Conservation (phyloP, 1,140 invertebrate genomes). For the Heliothis virescens region DNA sequence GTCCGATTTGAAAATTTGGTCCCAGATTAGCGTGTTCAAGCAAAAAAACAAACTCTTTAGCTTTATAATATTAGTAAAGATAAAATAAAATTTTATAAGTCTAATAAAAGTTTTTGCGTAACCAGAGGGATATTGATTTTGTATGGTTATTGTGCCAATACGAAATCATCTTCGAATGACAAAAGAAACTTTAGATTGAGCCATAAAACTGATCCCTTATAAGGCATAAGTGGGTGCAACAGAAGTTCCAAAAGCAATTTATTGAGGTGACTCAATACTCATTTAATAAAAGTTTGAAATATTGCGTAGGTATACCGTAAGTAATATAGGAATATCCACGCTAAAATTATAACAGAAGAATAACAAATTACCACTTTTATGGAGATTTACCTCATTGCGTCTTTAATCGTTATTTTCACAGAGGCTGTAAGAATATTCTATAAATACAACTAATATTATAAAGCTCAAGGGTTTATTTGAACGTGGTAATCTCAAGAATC, state of each 20-base stretch:
- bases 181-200: slow-evolving; percentile 4
- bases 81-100: no score
- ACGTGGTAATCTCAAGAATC: no score
- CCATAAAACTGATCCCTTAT: slow-evolving; percentile 6
- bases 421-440: no score
- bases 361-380: background rate
- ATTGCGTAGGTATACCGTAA: slow-evolving; percentile 3
- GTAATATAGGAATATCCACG: background rate
- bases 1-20: no score
- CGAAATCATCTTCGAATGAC: background rate
- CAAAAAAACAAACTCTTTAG: no score
- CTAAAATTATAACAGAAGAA: background rate
- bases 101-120: background rate
- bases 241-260: slow-evolving; percentile 4
- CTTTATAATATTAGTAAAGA: no score
- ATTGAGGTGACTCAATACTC: background rate
- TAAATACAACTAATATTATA: no score
- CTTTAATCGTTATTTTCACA: no score
- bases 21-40: no score
- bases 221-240: slow-evolving; percentile 20
- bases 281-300: background rate
- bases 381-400: no score
- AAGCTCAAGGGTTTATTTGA: no score
- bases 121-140: background rate
- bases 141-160: background rate